Evolutionary conservation across 2,797 vertebrate genomes (phyloP).

Genomic region (Ctenochaetus hawaiiensis): DNA sequence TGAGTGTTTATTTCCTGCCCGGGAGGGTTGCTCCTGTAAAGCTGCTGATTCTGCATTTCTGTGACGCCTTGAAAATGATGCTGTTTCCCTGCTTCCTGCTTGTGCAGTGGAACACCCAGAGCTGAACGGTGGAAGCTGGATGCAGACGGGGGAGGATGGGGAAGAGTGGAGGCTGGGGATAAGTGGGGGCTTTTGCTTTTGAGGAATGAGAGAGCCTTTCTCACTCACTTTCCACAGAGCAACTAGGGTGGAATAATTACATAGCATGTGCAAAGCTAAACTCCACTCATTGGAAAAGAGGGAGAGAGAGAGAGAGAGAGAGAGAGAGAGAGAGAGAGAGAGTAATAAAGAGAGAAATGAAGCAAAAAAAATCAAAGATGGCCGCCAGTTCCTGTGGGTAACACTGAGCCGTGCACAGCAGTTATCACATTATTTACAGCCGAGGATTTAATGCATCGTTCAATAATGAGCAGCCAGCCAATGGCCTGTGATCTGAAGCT

Average conservation of each 20-base stretch:
- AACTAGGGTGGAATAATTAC: slow-evolving; percentile 60
- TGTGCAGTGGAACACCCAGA: slow-evolving; percentile 18
- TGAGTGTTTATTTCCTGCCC: slow-evolving; percentile 30
- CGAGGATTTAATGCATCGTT: slow-evolving; percentile 53
- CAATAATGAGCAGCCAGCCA: slow-evolving; percentile 64
- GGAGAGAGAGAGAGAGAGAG: slow-evolving; percentile 2
- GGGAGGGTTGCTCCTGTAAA: slow-evolving; percentile 19
- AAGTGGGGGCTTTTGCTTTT: slow-evolving; percentile 50
- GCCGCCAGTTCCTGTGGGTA: slow-evolving; percentile 35
- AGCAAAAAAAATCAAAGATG: slow-evolving; percentile 26
- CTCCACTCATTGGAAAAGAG: slow-evolving; percentile 18
- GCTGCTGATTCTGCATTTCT: slow-evolving; percentile 49
- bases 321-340: slow-evolving; percentile 14
- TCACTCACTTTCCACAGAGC: slow-evolving; percentile 27
- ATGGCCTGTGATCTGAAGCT: slow-evolving; percentile 58
- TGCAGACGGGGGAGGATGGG: neutral
- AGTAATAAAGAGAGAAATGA: slow-evolving; percentile 14
- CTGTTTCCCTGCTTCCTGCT: slow-evolving; percentile 38
- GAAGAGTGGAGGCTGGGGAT: neutral
- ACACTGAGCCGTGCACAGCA: slow-evolving; percentile 45
- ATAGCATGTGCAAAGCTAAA: slow-evolving; percentile 45
- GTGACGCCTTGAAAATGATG: slow-evolving; percentile 29
- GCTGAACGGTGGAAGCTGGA: slow-evolving; percentile 14
- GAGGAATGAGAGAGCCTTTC: slow-evolving; percentile 50
- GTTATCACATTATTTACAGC: slow-evolving; percentile 70